Evolutionary conservation across 2,888 invertebrate species (phyloP).

Genomic region (Altica lythri): DNA sequence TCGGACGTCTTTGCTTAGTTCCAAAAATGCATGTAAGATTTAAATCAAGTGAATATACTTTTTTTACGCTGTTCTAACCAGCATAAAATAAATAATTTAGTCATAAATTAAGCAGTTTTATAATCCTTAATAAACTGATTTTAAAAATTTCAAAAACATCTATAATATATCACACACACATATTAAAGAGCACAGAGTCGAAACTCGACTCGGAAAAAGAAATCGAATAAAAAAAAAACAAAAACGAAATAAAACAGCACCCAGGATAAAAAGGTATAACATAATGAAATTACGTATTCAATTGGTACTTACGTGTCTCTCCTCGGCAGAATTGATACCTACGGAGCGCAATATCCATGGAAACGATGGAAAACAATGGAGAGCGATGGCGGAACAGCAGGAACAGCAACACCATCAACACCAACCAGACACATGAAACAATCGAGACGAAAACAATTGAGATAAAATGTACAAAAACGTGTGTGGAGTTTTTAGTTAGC

Average conservation of each 20-base stretch:
- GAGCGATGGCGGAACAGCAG: conserved; percentile 43
- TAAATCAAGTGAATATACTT: too few species aligned
- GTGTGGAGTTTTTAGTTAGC: conserved; percentile 1
- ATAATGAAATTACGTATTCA: conserved; percentile 50
- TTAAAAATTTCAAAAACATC: too few species aligned
- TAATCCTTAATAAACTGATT: too few species aligned
- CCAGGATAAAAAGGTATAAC: conserved; percentile 38
- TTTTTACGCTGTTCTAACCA: too few species aligned
- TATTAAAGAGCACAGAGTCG: neutral
- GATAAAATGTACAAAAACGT: conserved; percentile 49
- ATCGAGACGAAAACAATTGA: conserved; percentile 57
- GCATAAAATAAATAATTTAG: too few species aligned
- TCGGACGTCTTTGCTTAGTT: too few species aligned
- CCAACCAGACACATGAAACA: conserved; percentile 60
- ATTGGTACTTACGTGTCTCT: conserved; percentile 67
- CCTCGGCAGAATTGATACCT: conserved; percentile 68
- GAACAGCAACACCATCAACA: conserved; percentile 40
- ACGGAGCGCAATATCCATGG: conserved; percentile 51
- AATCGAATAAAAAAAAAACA: conserved; percentile 21
- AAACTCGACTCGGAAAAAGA: neutral
- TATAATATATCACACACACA: neutral
- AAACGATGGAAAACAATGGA: conserved; percentile 25
- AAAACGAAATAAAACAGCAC: conserved; percentile 7
- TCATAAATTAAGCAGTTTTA: too few species aligned
- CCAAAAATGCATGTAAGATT: too few species aligned